phyloP scores from a whole-genome alignment of 2,113 vertebrate species.

The Seriola dumerili region DNA sequence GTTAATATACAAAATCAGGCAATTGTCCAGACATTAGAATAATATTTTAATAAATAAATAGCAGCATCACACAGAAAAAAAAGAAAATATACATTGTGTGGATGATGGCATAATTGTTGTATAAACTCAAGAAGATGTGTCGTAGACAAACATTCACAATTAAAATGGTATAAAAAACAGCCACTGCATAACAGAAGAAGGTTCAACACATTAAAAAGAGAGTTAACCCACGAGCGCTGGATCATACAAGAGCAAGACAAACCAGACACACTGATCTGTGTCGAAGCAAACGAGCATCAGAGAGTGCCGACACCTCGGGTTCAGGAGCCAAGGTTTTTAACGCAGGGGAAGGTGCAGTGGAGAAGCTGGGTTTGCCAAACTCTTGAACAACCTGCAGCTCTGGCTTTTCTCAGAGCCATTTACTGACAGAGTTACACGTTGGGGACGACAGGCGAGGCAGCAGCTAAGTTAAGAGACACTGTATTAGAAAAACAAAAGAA shows the following conservation, averaged over 20 bases:
- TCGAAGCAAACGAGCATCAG: not conserved
- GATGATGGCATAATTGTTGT: slow-evolving; percentile 54
- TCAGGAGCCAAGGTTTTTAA: not conserved
- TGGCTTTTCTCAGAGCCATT: slow-evolving; percentile 26
- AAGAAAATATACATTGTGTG: slow-evolving; percentile 63
- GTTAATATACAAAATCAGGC: not conserved
- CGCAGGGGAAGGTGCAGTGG: not conserved
- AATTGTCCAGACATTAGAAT: slow-evolving; percentile 59
- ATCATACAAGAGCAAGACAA: slow-evolving; percentile 43
- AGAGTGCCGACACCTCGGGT: not conserved
- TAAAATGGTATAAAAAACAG: slow-evolving; percentile 66
- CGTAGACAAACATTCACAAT: slow-evolving; percentile 78
- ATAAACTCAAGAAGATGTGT: slow-evolving; percentile 57
- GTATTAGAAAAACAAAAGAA: not conserved
- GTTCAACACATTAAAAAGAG: slow-evolving; percentile 49
- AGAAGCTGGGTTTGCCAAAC: slow-evolving; percentile 26
- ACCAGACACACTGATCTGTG: not conserved
- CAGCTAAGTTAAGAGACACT: not conserved
- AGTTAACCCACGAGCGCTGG: slow-evolving; percentile 11
- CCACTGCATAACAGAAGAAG: slow-evolving; percentile 49
- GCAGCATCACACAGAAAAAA: slow-evolving; percentile 80
- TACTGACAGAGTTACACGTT: slow-evolving; percentile 25
- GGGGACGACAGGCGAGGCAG: not conserved
- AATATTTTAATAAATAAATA: slow-evolving; percentile 85
- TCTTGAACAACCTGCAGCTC: slow-evolving; percentile 42